Evolutionary conservation across 1,140 invertebrate genomes (phyloP).

Genomic region (Musca domestica): DNA sequence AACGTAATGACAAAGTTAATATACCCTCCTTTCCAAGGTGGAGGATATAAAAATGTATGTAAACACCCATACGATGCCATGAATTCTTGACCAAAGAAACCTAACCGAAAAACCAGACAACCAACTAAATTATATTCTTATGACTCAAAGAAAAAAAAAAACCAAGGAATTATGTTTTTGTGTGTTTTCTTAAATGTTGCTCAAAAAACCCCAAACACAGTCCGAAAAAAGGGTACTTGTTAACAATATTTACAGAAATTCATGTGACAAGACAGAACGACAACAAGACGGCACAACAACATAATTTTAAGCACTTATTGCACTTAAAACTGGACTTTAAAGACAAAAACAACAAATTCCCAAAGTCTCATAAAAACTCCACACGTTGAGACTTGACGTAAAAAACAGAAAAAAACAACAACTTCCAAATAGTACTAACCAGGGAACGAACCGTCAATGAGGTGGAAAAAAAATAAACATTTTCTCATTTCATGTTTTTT

Average conservation of each 20-base stretch:
- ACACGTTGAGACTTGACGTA: background rate
- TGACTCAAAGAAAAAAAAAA: constrained; percentile 1
- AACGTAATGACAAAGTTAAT: no score
- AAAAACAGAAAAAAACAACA: constrained; percentile 3
- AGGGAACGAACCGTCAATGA: no score
- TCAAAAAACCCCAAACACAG: background rate
- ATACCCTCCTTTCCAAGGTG: no score
- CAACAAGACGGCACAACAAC: constrained; percentile 6
- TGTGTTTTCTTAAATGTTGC: background rate
- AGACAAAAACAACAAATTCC: background rate
- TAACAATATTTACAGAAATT: constrained; percentile 21
- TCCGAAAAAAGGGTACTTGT: constrained; percentile 21
- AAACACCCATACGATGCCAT: no score
- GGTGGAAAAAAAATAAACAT: no score
- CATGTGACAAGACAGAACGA: constrained; percentile 10
- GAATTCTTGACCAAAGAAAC: no score
- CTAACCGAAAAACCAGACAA: no score
- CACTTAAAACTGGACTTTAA: constrained; percentile 20
- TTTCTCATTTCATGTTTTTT: no score
- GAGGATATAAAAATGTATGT: no score
- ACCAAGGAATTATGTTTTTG: background rate
- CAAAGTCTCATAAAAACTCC: background rate
- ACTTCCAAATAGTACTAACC: background rate
- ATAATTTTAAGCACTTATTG: constrained; percentile 21
- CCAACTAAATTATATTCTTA: background rate